Percentiles rank a stretch among this genome's conserved stretches.
Conservation (phyloP, 2,113 vertebrate species). For the Carollia perspicillata region DNA sequence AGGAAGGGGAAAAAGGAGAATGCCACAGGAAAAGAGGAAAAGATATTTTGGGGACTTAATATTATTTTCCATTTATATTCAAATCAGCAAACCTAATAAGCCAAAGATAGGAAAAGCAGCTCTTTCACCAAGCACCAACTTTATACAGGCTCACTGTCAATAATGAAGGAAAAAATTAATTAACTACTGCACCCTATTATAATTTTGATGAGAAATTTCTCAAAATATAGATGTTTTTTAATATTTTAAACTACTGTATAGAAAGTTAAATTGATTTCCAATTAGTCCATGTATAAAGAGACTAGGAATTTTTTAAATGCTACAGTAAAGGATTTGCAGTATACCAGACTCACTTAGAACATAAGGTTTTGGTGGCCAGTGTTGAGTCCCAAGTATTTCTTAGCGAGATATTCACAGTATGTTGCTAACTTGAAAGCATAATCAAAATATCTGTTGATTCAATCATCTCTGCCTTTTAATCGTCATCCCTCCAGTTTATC, state of each 20-base stretch:
- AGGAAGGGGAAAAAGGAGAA: not conserved
- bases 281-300: not conserved
- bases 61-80: constrained; percentile 63
- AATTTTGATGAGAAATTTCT: constrained; percentile 59
- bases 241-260: constrained; percentile 9
- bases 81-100: constrained; percentile 40
- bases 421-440: not conserved
- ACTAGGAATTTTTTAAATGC: not conserved
- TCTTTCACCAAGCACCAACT: not conserved
- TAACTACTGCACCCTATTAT: constrained; percentile 27
- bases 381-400: not conserved
- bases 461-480: not conserved
- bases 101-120: constrained; percentile 1
- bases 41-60: not conserved
- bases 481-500: not conserved
- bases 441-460: not conserved
- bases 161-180: constrained; percentile 56
- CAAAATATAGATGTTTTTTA: constrained; percentile 55
- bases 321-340: not conserved
- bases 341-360: not conserved
- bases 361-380: not conserved
- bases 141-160: constrained; percentile 48
- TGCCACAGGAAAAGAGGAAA: constrained; percentile 46
- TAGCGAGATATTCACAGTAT: not conserved
- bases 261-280: constrained; percentile 53